Evolutionary conservation across 2,888 invertebrate genomes (phyloP).

Genomic region (Eugnorisma glareosa): DNA sequence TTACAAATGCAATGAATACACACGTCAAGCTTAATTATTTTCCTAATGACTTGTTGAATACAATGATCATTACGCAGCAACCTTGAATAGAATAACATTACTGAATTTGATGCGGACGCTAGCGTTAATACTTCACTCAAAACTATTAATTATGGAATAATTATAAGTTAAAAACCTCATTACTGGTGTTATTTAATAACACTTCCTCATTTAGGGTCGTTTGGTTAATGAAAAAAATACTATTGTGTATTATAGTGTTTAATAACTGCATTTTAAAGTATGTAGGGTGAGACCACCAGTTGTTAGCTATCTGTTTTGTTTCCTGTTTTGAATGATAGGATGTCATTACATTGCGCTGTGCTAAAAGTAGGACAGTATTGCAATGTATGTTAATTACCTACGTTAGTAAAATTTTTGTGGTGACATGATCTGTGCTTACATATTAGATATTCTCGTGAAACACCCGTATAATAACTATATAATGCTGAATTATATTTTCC

Average conservation of each 20-base stretch:
- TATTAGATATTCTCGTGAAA: no score
- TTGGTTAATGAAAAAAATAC: slow-evolving; percentile 34
- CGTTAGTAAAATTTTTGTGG: not conserved
- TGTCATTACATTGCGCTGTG: slow-evolving; percentile 18
- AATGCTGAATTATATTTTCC: no score
- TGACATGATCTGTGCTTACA: not conserved
- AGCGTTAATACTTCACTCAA: slow-evolving; percentile 29
- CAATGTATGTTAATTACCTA: slow-evolving; percentile 15
- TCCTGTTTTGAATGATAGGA: slow-evolving; percentile 8
- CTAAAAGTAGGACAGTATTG: not conserved
- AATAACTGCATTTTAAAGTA: slow-evolving; percentile 49
- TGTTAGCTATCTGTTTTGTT: slow-evolving; percentile 13
- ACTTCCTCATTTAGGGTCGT: slow-evolving; percentile 58
- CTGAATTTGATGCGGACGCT: slow-evolving; percentile 51
- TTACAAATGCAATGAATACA: slow-evolving; percentile 23
- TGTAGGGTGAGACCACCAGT: slow-evolving; percentile 40
- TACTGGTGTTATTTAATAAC: slow-evolving; percentile 48
- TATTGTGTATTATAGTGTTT: slow-evolving; percentile 28
- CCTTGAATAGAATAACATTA: slow-evolving; percentile 60
- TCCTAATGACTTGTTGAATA: slow-evolving; percentile 47
- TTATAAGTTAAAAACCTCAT: slow-evolving; percentile 61
- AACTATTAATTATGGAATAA: slow-evolving; percentile 65
- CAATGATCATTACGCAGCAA: slow-evolving; percentile 42
- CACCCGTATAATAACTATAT: no score
- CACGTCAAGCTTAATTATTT: slow-evolving; percentile 42